Percentiles rank a stretch among this genome's conserved stretches.
phyloP scores from a whole-genome alignment of 2,113 vertebrate species.

The Solea solea region DNA sequence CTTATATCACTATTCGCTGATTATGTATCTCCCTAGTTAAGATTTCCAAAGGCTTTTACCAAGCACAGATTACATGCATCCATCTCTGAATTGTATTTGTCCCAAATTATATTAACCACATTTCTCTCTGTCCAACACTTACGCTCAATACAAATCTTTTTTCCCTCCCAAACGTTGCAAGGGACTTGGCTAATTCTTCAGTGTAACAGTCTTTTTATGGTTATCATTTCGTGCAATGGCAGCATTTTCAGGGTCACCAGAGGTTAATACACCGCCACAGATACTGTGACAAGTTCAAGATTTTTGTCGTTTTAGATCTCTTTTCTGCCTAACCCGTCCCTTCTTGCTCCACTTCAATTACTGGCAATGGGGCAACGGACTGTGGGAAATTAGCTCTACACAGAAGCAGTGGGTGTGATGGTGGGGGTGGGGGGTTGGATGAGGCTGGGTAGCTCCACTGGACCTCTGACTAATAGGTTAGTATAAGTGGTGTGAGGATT shows the following conservation, averaged over 20 bases:
- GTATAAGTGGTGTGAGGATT: conserved; percentile 49
- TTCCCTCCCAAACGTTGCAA: conserved; percentile 7
- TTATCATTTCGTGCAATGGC: conserved; percentile 34
- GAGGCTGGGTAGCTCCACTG: conserved; percentile 42
- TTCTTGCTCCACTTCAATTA: conserved; percentile 57
- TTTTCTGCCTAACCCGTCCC: conserved; percentile 18
- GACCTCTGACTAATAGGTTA: conserved; percentile 66
- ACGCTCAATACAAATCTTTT: conserved; percentile 13
- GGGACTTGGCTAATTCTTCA: conserved; percentile 39
- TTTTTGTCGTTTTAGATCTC: conserved; percentile 52
- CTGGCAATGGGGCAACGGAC: conserved; percentile 45
- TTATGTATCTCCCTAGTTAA: conserved; percentile 43
- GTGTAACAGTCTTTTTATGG: conserved; percentile 9
- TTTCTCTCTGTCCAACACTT: conserved; percentile 61
- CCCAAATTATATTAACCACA: conserved; percentile 63
- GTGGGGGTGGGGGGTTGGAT: background rate
- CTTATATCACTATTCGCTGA: conserved; percentile 38
- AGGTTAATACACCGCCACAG: conserved; percentile 63
- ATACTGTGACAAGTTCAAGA: conserved; percentile 55
- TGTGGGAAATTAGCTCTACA: conserved; percentile 68
- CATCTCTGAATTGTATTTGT: conserved; percentile 72
- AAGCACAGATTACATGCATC: conserved; percentile 66
- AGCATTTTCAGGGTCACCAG: conserved; percentile 25
- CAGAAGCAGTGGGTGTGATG: conserved; percentile 10
- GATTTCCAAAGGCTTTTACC: conserved; percentile 47